Conservation (phyloP, 2,797 vertebrate genomes). For the Arnoldichthys spilopterus region DNA sequence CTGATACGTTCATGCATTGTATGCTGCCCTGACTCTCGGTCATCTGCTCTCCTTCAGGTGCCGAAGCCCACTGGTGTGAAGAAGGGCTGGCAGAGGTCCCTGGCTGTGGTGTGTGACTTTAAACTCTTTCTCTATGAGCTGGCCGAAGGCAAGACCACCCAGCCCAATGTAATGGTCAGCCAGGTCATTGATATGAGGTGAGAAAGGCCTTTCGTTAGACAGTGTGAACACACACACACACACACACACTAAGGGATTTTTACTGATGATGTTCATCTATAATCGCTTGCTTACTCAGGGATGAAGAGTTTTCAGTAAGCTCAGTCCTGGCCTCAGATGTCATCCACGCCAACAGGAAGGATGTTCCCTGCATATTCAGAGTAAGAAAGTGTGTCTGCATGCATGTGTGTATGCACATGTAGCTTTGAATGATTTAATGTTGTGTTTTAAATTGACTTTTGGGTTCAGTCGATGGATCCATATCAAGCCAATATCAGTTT, state of each 20-base stretch:
- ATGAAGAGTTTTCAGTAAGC: conserved; percentile 98
- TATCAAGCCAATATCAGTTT: neutral
- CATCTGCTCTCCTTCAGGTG: conserved; percentile 74
- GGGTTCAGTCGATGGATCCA: no score
- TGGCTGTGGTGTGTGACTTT: conserved; percentile 97
- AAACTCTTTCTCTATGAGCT: conserved; percentile 96
- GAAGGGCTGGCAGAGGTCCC: conserved; percentile 95
- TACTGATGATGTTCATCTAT: neutral
- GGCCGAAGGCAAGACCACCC: conserved; percentile 91
- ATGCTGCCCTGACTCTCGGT: neutral
- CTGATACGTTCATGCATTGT: neutral
- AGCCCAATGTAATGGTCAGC: conserved; percentile 89
- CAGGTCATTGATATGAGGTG: conserved; percentile 99
- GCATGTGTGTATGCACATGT: neutral
- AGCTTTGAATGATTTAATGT: no score
- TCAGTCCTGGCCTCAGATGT: conserved; percentile 97
- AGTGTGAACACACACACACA: conserved; percentile 86
- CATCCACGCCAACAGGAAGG: conserved; percentile 96
- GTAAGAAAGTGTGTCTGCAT: conserved; percentile 74
- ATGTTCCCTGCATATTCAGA: conserved; percentile 97
- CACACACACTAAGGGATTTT: conserved; percentile 88
- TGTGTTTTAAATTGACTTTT: no score
- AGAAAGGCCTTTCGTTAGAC: conserved; percentile 39
- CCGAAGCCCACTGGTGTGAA: conserved; percentile 98
- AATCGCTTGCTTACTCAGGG: conserved; percentile 73